Conservation (phyloP, 2,797 vertebrate species). For the Falco concolor region DNA sequence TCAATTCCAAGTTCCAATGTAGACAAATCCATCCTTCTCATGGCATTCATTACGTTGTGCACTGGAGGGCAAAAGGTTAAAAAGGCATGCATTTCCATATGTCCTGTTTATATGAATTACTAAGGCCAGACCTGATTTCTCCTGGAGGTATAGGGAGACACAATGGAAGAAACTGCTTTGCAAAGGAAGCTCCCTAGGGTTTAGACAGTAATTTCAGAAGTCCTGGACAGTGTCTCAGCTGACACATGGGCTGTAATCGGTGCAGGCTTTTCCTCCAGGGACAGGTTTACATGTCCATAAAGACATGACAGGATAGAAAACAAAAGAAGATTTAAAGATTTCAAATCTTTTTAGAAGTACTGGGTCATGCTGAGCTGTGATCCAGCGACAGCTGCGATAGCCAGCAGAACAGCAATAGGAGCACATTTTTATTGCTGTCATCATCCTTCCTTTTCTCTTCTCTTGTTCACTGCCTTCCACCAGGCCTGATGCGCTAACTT, state of each 20-base stretch:
- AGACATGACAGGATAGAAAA: neutral
- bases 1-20: neutral
- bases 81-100: neutral
- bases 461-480: neutral
- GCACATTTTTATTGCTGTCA: neutral
- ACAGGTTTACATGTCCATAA: neutral
- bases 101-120: neutral
- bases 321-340: neutral
- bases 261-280: neutral
- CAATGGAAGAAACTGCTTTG: neutral
- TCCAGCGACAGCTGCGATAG: neutral
- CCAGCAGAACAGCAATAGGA: neutral
- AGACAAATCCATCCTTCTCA: neutral
- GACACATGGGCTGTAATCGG: neutral
- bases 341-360: neutral
- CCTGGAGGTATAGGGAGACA: neutral
- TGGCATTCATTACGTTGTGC: neutral
- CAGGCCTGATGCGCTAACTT: accelerated
- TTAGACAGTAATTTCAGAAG: neutral
- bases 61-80: constrained; percentile 1
- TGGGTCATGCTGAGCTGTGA: neutral
- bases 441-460: neutral
- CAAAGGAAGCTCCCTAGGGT: neutral
- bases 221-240: neutral
- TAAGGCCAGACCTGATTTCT: neutral